A percentile compares a stretch with the other conserved stretches of the same genome.
Conservation (phyloP, 2,888 invertebrate genomes). For the Ganaspis brasiliensis region DNA sequence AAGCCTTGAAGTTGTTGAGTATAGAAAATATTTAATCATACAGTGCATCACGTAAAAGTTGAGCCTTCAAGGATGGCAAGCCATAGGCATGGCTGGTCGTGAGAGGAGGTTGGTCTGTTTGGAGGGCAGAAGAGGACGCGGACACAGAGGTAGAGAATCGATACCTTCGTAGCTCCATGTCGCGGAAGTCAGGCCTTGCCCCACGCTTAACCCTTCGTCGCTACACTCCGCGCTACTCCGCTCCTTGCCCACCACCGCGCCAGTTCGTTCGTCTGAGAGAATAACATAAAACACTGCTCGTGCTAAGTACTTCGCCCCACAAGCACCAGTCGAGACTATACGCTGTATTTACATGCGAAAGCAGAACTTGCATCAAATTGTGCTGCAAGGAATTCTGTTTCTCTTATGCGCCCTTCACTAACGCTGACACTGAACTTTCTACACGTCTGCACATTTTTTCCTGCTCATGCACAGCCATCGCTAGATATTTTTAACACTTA, state of each 20-base stretch:
- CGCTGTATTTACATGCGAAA: background rate
- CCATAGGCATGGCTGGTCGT: background rate
- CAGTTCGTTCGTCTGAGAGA: conserved; percentile 13
- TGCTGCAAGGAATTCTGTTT: background rate
- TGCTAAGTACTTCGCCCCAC: conserved; percentile 31
- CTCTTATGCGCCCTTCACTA: no score
- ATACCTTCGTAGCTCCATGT: conserved; percentile 59
- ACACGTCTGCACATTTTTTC: no score
- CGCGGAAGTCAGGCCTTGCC: conserved; percentile 55
- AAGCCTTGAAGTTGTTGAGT: no score
- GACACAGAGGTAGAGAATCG: conserved; percentile 54
- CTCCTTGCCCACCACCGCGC: conserved; percentile 13
- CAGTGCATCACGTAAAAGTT: no score
- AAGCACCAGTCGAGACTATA: conserved; percentile 8
- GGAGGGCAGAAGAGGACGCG: conserved; percentile 40
- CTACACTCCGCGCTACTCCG: conserved; percentile 17
- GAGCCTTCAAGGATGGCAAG: background rate
- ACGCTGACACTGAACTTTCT: no score
- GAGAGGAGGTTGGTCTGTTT: conserved; percentile 8
- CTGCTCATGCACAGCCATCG: no score
- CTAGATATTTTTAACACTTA: no score
- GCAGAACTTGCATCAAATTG: background rate
- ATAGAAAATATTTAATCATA: no score
- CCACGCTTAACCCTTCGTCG: conserved; percentile 32
- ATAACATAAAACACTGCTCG: conserved; percentile 28